Conservation (phyloP, 2,888 invertebrate species). For the Ephialtes manifestator region DNA sequence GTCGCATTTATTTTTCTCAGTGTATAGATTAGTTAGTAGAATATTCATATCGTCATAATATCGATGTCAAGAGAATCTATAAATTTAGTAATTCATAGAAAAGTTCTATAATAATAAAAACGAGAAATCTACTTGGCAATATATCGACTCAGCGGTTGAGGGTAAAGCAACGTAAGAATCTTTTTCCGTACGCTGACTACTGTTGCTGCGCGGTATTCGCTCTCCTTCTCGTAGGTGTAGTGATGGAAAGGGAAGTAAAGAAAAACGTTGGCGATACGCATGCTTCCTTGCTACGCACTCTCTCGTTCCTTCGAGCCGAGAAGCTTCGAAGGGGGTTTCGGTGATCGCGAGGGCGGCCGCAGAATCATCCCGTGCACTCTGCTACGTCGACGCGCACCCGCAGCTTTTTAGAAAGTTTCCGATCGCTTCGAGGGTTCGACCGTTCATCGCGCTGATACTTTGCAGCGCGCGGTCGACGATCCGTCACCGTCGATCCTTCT, state of each 20-base stretch:
- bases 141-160: neutral
- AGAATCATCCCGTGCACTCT: slow-evolving; percentile 67
- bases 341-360: slow-evolving; percentile 49
- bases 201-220: neutral
- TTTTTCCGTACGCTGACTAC: slow-evolving; percentile 45
- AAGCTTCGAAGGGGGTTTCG: slow-evolving; percentile 50
- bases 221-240: neutral
- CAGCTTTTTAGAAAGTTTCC: slow-evolving; percentile 60
- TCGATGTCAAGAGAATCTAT: too few relatives aligned
- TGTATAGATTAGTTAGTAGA: too few relatives aligned
- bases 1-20: too few relatives aligned
- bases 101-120: neutral
- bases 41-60: too few relatives aligned
- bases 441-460: slow-evolving; percentile 15
- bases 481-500: too few relatives aligned
- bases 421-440: slow-evolving; percentile 65
- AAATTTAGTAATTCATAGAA: neutral
- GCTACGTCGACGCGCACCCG: slow-evolving; percentile 25
- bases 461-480: slow-evolving; percentile 40
- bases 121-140: neutral
- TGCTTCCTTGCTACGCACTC: slow-evolving; percentile 68
- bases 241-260: slow-evolving; percentile 54
- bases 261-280: slow-evolving; percentile 75
- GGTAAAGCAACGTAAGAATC: slow-evolving; percentile 18
- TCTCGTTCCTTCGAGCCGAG: neutral